Evolutionary conservation across 2,888 invertebrate genomes (phyloP).

Genomic region (Trissolcus brochymenae): DNA sequence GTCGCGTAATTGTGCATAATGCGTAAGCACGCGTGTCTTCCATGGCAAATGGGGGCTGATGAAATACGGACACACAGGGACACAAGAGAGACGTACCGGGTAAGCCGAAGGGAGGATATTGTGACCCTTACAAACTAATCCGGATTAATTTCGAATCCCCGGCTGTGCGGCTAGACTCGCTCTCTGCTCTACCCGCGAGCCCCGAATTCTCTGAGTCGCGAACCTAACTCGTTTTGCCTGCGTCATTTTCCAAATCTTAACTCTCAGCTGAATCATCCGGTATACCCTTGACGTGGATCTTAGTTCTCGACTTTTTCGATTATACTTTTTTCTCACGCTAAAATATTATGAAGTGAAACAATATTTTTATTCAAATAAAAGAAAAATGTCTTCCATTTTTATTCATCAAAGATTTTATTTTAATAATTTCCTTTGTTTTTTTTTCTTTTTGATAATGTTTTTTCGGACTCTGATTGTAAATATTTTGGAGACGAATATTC

Average conservation of each 20-base stretch:
- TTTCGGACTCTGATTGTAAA: no score
- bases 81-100: slow-evolving; percentile 58
- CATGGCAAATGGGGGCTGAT: slow-evolving; percentile 48
- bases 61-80: slow-evolving; percentile 47
- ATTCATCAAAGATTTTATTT: no score
- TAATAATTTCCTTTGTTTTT: no score
- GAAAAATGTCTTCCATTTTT: no score
- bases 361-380: no score
- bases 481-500: no score
- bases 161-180: slow-evolving; percentile 71
- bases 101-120: slow-evolving; percentile 71
- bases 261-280: slow-evolving; percentile 10
- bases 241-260: slow-evolving; percentile 37
- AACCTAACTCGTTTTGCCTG: slow-evolving; percentile 62
- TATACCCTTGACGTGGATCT: neutral
- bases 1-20: slow-evolving; percentile 60
- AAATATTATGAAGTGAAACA: neutral
- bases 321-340: neutral
- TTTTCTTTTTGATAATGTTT: no score
- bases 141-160: slow-evolving; percentile 74
- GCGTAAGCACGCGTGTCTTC: slow-evolving; percentile 59
- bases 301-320: neutral
- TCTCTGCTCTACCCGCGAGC: slow-evolving; percentile 66
- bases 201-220: slow-evolving; percentile 61
- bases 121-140: slow-evolving; percentile 75